Evolutionary conservation across 2,797 vertebrate species (phyloP), one percentile per base, ranked within the genome.

Genomic region (Erithacus rubecula): DNA sequence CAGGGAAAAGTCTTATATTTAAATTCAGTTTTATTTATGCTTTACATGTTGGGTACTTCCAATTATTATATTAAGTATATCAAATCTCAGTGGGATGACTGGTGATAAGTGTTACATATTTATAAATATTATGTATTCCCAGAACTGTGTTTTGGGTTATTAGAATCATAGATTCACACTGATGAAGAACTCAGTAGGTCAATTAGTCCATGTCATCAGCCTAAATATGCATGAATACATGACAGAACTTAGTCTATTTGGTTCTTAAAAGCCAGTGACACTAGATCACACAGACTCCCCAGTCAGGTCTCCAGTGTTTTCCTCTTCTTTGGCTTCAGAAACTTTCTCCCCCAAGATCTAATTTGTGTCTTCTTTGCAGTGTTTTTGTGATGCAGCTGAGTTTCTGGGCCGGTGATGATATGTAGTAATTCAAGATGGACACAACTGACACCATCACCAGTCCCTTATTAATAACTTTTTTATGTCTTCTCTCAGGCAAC

Each of bases 1-100:
- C 27, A 63, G 65, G 51, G 77, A 36, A 67, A 71, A 59, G 12
- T 75, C 30, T 58, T 85, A 3, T 46, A 64, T 95, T 94, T 94
- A 71, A 85, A 91, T 88, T 78, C 69, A 64, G 19, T 75, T 77
- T 10, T 81, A 70, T 74, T 87, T 91, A 46, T 78, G 64, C 29
- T 51, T 85, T 72, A 86, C 26, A 16, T 79, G 19, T 88, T 76
- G 43, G 65, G 15, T 70, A 88, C 21, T 91, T 95, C 29, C 55
- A 69, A 59, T 91, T 83, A 90, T 81, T 91, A 47, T 62, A 90
- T 92, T 78, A 94, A 94, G 72, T 79, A 69, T 36, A 64, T 86
- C 49, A 76, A 88, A 63, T 86, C 92, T 90, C 88, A 79, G 8
- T 86, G 62, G 83, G 83, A 82, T 63, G 32, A 64, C 34, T 85